Evolutionary conservation across 2,888 invertebrate genomes (phyloP), one percentile per base, ranked within the genome.

Genomic region (Hydropsyche betteni): DNA sequence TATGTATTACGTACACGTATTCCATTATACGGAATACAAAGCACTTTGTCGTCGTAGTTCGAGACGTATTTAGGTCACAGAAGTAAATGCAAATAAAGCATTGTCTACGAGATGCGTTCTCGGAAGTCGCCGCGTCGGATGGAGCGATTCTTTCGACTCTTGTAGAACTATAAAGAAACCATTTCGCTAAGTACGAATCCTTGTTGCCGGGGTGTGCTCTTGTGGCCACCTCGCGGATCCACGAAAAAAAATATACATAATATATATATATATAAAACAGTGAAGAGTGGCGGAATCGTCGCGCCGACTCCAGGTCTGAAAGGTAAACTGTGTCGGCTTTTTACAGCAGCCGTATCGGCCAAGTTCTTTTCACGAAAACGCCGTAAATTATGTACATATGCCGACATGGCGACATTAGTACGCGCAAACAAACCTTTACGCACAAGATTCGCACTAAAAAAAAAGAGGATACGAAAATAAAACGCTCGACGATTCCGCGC

Each of bases 161-260:
- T 70, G 52, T 53, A 70, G 52, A 73, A 73, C 51, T 72, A 73
- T 73, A 68, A 50, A 68, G 73, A 36, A 64, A 55, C 75, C 75
- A 73, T 69, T 76, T 76, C 36, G 58, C 70, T 72, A 73, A 76
- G 75, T 73, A 68, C 71, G 64, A 76, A 68, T 76, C 75, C 75
- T 73, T 76, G 75, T 76, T 53, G 44, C 53, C 53, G 52, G 70
- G 53, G 10, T 16, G 52, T 70, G 53, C 69, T 70, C 53, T 51
- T n/a, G 70, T 38, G 52, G 52, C 36, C 53, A 52, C 70, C 34
- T 64, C 64, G 34, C 33, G 34, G 64, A 64, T 64, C 36, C 34
- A 12, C 64, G 34, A 33, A 64, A 64, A 64, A 64, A 64, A 64
- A 44, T 8, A 44, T 44, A 64, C 8, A 24, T 24, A 24, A 24